Evolutionary conservation across 2,113 vertebrate genomes (phyloP), one percentile per base, ranked within the genome.

Genomic region (Pantherophis guttatus): DNA sequence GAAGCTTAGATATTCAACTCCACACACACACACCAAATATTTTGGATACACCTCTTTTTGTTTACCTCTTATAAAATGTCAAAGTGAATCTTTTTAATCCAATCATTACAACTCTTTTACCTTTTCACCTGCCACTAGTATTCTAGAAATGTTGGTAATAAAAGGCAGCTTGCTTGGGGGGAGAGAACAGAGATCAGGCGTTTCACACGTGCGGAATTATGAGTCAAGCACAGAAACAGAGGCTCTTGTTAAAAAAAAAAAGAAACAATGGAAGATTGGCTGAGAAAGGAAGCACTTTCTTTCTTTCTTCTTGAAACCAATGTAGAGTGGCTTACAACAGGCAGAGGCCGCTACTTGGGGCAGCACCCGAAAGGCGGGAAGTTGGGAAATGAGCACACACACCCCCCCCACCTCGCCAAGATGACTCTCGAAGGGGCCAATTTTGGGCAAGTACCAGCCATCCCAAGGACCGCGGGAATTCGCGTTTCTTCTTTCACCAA

Each of bases 401-500:
- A n/a, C 8, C 12, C 4, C 5, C n/a, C 1, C 7, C 10, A 7
- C 59, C n/a, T 13, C 4, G 12, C 10, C 10, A 12, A 2, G 52
- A 81, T n/a, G 12, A 52, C 21, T 55, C 90, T 48, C 89, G 5
- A 86, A 85, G n/a, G 58, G 85, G 81, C 26, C 26, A 92, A 48
- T 92, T 88, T 91, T 86, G 23, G 55, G 89, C 53, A 58, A 91
- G 48, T 94, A 88, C 88, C 94, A 65, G 21, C 9, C 90, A 39
- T 87, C 94, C 81, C 88, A 0, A 4, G 62, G 92, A 33, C 62
- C 12, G 57, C 15, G 90, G 95, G 57, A 90, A 94, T 92, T 91
- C 48, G 87, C 58, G 93, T 94, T 97, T 97, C 96, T 97, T 96
- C 96, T 96, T 96, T 94, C 97, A 95, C 96, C 52, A 86, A 81